Evolutionary conservation across 2,113 vertebrate species (phyloP), one percentile per base, ranked within the genome.

Genomic region (Tychaedon coryphoeus): DNA sequence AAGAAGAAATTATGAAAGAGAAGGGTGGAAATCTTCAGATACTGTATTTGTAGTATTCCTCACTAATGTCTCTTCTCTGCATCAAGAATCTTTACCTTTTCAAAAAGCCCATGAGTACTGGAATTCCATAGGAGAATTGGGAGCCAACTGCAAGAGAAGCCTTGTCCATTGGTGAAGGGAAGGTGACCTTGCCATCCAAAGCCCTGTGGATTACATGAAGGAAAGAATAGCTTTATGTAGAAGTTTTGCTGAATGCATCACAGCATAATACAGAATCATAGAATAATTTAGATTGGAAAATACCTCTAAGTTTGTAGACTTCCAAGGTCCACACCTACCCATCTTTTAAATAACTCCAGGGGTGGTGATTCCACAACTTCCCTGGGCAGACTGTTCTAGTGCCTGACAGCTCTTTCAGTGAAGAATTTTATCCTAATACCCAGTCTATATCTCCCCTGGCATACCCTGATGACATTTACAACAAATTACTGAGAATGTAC

Each of bases 161-260:
- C 48, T 5, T 5, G 6, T 33, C 43, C 28, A 33, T 0, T 8
- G 17, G 15, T n/a, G 45, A 69, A 33, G 20, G 12, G 43, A 56
- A 48, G 9, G 20, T 14, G n/a, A 61, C 13, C 5, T 60, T 45
- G 22, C 18, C 31, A 45, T 31, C 8, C 34, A 76, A 36, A n/a
- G 9, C 22, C 26, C 4, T 42, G 5, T 0, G 0, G 23, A 33
- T 25, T n/a, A 29, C 22, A 47, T 17, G 25, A 31, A 76, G 13
- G 11, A 65, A 53, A 51, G 3, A 45, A 36, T 0, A 57, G 2
- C 0, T 48, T 76, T 65, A 58, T 16, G 14, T 5, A 48, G 38
- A 33, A 40, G 4, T 19, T 67, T 86, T 75, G 48, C 47, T 43
- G n/a, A 61, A 18, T 43, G 11, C 5, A 33, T 14, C 23, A 50